Conservation (phyloP, 2,113 vertebrate species). For the Chelonoidis abingdonii region DNA sequence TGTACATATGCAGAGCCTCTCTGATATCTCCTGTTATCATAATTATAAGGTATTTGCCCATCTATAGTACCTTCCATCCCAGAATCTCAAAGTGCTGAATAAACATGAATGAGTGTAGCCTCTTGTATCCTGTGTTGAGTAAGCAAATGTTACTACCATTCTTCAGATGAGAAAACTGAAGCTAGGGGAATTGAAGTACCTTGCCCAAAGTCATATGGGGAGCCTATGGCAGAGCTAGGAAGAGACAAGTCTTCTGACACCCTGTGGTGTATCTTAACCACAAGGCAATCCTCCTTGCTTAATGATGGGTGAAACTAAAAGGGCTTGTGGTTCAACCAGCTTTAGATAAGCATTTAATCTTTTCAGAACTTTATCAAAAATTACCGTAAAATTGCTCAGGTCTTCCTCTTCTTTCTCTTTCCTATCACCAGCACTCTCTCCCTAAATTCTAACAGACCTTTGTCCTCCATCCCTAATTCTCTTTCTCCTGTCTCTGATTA, state of each 20-base stretch:
- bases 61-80: not conserved
- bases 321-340: not conserved
- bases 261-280: not conserved
- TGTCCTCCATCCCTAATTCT: not conserved
- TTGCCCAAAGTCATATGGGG: not conserved
- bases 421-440: not conserved
- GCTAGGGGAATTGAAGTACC: not conserved
- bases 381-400: not conserved
- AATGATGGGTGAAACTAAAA: not conserved
- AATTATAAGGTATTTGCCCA: accelerated
- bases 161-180: not conserved
- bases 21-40: not conserved
- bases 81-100: not conserved
- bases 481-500: not conserved
- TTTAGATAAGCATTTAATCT: not conserved
- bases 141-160: not conserved
- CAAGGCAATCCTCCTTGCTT: not conserved
- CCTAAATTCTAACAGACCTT: not conserved
- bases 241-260: not conserved
- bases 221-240: not conserved
- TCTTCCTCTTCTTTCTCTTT: not conserved
- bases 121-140: not conserved
- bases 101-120: not conserved
- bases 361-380: not conserved
- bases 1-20: not conserved